Conservation (phyloP, 2,888 invertebrate genomes). For the Diachrysia chrysitis region DNA sequence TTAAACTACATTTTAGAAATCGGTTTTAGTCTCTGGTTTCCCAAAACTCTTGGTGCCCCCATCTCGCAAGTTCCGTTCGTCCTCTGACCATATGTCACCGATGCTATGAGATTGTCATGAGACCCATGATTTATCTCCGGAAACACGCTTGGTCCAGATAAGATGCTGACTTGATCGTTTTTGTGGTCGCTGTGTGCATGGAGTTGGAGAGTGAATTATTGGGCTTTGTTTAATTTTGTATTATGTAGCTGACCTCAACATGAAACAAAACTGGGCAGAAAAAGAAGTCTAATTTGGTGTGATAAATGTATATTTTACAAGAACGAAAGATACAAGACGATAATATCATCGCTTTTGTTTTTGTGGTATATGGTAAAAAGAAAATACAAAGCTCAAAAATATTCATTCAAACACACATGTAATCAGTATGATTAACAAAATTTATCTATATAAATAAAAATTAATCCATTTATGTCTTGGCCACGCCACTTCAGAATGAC, state of each 20-base stretch:
- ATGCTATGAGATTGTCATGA: constrained; percentile 48
- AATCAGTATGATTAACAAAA: too few relatives aligned
- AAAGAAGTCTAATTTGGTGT: too few relatives aligned
- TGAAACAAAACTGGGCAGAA: too few relatives aligned
- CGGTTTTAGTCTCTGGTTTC: neutral
- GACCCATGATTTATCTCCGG: constrained; percentile 46
- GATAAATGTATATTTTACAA: too few relatives aligned
- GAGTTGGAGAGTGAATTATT: neutral
- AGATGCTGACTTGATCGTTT: constrained; percentile 41
- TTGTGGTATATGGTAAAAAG: too few relatives aligned
- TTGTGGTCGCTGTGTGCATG: constrained; percentile 22
- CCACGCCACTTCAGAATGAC: too few relatives aligned
- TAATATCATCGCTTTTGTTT: too few relatives aligned
- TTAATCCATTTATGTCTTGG: too few relatives aligned
- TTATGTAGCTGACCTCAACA: neutral
- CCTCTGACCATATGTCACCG: constrained; percentile 38
- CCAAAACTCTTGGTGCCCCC: neutral
- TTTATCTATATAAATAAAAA: too few relatives aligned
- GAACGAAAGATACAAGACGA: too few relatives aligned
- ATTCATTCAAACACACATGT: too few relatives aligned
- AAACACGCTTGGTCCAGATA: constrained; percentile 29
- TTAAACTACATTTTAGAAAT: neutral
- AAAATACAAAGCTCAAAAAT: too few relatives aligned
- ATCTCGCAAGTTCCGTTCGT: constrained; percentile 8
- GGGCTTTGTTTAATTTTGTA: neutral